Percentiles rank a stretch among this genome's conserved stretches.
Conservation (phyloP, 1,140 invertebrate species). For the Hylaeus volcanicus region DNA sequence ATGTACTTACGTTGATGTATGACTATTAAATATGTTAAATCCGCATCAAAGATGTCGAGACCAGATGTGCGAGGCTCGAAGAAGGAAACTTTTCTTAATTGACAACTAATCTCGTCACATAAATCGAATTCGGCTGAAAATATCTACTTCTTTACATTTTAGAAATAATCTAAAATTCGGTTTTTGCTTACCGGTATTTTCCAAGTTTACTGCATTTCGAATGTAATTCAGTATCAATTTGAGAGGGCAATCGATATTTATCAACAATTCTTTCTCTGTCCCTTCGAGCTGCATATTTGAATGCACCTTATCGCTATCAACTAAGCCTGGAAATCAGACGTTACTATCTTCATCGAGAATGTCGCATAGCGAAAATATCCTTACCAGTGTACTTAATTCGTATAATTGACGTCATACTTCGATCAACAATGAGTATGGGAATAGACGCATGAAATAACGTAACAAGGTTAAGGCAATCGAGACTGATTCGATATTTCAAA, state of each 20-base stretch:
- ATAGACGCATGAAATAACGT: background rate
- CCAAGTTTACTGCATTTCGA: conserved; percentile 44
- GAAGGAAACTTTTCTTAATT: conserved; percentile 20
- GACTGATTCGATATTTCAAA: background rate
- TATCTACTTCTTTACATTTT: background rate
- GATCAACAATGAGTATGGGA: background rate
- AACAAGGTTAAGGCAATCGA: conserved; percentile 17
- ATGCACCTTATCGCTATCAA: background rate
- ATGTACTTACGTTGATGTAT: conserved; percentile 48
- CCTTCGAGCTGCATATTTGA: background rate
- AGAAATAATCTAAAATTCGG: background rate
- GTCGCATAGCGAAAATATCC: background rate
- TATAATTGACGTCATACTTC: conserved; percentile 41
- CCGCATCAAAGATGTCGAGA: conserved; percentile 35
- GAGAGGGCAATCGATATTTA: conserved; percentile 70
- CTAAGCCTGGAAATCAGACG: conserved; percentile 12
- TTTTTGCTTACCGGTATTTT: conserved; percentile 14
- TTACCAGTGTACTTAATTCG: conserved; percentile 52
- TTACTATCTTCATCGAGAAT: background rate
- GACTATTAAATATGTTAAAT: conserved; percentile 48
- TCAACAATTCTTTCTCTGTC: conserved; percentile 53
- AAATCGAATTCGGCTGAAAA: conserved; percentile 52
- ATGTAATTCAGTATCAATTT: conserved; percentile 68
- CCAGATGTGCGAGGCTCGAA: conserved; percentile 33
- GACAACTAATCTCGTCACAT: conserved; percentile 50